phyloP scores from a whole-genome alignment of 2,888 invertebrate species.

The Pyrocoelia pectoralis region DNA sequence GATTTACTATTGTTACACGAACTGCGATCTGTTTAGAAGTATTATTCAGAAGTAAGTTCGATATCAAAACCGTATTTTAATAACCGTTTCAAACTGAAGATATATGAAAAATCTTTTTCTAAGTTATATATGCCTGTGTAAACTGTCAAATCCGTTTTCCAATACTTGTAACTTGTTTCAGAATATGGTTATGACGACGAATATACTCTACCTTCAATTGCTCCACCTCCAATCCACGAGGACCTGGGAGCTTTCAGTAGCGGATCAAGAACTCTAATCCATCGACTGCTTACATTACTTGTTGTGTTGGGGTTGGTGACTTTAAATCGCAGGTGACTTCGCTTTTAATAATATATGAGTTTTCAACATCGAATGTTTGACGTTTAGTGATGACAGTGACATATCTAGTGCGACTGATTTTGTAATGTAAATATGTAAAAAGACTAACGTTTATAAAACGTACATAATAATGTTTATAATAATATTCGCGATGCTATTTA shows the following conservation, averaged over 20 bases:
- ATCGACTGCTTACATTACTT: constrained; percentile 28
- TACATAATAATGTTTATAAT: constrained; percentile 32
- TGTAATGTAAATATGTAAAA: constrained; percentile 50
- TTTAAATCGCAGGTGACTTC: constrained; percentile 36
- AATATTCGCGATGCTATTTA: constrained; percentile 32
- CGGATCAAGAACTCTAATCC: constrained; percentile 29
- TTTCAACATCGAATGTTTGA: constrained; percentile 33
- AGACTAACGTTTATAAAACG: constrained; percentile 37
- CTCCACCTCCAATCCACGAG: constrained; percentile 57
- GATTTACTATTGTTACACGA: no score
- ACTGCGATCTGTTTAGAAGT: no score
- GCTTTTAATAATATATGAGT: constrained; percentile 25
- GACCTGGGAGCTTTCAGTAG: constrained; percentile 50
- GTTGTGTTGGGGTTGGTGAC: constrained; percentile 24
- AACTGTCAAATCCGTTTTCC: neutral
- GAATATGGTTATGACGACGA: constrained; percentile 59
- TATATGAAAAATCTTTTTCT: no score
- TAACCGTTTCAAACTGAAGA: no score
- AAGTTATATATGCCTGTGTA: neutral
- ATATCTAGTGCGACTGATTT: constrained; percentile 51
- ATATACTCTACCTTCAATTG: constrained; percentile 57
- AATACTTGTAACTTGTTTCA: constrained; percentile 39
- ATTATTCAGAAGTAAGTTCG: no score
- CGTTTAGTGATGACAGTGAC: constrained; percentile 40
- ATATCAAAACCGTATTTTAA: no score